Evolutionary conservation across 2,888 invertebrate genomes (phyloP), one percentile per base, ranked within the genome.

Genomic region (Polietes domitor): DNA sequence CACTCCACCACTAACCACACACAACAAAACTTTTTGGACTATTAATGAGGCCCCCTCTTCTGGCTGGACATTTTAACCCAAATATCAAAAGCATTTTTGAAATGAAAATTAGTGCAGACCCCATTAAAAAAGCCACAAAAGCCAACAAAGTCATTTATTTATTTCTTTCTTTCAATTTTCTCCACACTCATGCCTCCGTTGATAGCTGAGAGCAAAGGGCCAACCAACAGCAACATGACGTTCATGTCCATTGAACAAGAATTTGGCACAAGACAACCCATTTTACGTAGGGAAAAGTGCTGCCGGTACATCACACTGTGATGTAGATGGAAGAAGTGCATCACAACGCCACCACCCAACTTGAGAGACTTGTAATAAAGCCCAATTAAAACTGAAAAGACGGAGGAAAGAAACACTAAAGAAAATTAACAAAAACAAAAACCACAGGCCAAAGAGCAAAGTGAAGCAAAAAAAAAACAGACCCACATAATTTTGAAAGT

Each of bases 131-230:
- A n/a, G 4, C 37, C 37, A 41, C 65, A 37, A 58, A 15, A 17
- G 28, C n/a, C 61, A 63, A 63, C n/a, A 37, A 61, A 63, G n/a
- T 17, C 50, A 63, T 41, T 65, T 21, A 65, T 65, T 65, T 65
- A 37, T n/a, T 65, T 65, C 65, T 28, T 41, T 10, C 12, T 58
- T 58, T 61, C 28, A 9, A 10, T 7, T 9, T 1, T 12, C n/a
- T 26, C n/a, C 28, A 24, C 19, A 15, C 58, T 63, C 17, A 6
- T 21, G 63, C 63, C 3, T 63, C 32, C n/a, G 32, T 32, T 63
- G 17, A 63, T 17, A 37, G 63, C 32, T 37, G 17, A 9, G 63
- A 37, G 37, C 15, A 6, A 2, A 26, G 2, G 58, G 58, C 1
- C 7, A 24, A 12, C 21, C 12, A 32, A 0, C 61, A 24, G 61